Evolutionary conservation across 2,888 invertebrate species (phyloP).

Genomic region (Drosophila percnosoma): DNA sequence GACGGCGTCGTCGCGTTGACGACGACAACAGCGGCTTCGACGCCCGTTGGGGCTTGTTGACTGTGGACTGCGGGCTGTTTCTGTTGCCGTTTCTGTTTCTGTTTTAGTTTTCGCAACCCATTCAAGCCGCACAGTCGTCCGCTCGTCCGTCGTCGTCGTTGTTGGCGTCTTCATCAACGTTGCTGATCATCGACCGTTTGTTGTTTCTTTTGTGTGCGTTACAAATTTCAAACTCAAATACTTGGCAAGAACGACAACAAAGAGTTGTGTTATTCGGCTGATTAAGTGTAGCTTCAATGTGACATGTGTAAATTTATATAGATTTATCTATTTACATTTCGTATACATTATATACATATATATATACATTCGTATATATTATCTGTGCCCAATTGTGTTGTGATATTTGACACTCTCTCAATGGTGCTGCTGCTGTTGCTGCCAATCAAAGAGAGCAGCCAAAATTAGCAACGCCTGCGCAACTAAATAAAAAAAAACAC

Average conservation of each 20-base stretch:
- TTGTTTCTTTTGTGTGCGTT: conserved; percentile 38
- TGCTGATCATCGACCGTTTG: neutral
- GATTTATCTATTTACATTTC: neutral
- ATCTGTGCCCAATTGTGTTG: conserved; percentile 11
- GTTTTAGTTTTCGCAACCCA: conserved; percentile 78
- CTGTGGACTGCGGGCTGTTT: conserved; percentile 52
- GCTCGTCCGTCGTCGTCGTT: conserved; percentile 12
- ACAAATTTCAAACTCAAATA: conserved; percentile 23
- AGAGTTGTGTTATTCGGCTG: conserved; percentile 31
- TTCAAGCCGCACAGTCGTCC: conserved; percentile 71
- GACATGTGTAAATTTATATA: neutral
- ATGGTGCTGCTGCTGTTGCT: conserved; percentile 11
- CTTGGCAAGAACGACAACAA: neutral
- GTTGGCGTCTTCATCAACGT: conserved; percentile 13
- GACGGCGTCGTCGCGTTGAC: conserved; percentile 33
- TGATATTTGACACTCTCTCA: conserved; percentile 41
- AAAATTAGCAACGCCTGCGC: conserved; percentile 66
- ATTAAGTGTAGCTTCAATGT: conserved; percentile 17
- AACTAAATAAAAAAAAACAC: neutral
- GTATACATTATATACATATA: neutral
- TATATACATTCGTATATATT: neutral
- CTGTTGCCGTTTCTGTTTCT: conserved; percentile 48
- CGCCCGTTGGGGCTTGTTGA: conserved; percentile 17
- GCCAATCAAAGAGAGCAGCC: conserved; percentile 49
- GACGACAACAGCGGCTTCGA: conserved; percentile 46